Percentiles rank a stretch among this genome's conserved stretches.
phyloP scores from a whole-genome alignment of 2,113 vertebrate species.

The Artemisiospiza belli region DNA sequence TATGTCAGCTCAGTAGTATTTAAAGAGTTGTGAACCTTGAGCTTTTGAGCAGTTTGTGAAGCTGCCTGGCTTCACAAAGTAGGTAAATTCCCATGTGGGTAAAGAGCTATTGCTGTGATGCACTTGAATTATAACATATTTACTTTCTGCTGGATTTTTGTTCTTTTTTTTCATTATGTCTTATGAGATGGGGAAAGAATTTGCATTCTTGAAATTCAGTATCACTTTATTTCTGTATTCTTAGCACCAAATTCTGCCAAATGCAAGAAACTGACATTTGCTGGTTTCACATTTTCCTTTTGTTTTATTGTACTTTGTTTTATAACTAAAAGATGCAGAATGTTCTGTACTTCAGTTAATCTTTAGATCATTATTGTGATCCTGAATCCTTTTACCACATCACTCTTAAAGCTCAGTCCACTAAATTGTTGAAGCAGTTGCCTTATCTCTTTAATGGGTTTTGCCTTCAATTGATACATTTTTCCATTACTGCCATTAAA shows the following conservation, averaged over 20 bases:
- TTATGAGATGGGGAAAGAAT: conserved; percentile 30
- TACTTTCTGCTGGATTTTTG: neutral
- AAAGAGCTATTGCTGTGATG: neutral
- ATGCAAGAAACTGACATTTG: neutral
- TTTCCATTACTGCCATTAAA: neutral
- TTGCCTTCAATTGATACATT: neutral
- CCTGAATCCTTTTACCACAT: neutral
- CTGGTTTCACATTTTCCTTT: conserved; percentile 4
- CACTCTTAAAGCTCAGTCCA: neutral
- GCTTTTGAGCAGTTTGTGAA: neutral
- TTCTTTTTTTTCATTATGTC: conserved; percentile 7
- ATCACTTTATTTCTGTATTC: conserved; percentile 16
- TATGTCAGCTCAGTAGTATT: neutral
- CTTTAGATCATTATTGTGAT: neutral
- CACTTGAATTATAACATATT: neutral
- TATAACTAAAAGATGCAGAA: neutral
- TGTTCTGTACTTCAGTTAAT: neutral
- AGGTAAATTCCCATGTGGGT: neutral
- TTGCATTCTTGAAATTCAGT: conserved; percentile 41
- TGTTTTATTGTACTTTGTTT: neutral
- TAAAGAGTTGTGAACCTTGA: neutral
- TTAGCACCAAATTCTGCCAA: neutral
- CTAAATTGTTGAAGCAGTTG: neutral
- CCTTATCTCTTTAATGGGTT: neutral
- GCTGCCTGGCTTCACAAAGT: neutral